A percentile compares a stretch with the other conserved stretches of the same genome.
These are phyloP conservation scores for Dolichoris vasculosae DNA, from an alignment of 1,140 invertebrate species.

Conservation along the genomic window DNA sequence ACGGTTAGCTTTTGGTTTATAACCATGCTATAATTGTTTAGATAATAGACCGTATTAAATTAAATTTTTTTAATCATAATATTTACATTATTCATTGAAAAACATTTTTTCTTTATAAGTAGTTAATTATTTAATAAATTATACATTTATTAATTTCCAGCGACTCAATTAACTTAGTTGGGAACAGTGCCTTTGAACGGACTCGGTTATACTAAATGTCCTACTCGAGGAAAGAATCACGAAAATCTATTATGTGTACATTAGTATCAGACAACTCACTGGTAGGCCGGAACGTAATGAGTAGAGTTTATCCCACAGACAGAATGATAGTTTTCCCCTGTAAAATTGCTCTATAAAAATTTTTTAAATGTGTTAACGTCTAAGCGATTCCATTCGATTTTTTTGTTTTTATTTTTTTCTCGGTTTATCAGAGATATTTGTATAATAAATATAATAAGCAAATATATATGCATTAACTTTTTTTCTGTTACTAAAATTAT, in stretches of 20 bases:
- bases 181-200: slow-evolving; percentile 13
- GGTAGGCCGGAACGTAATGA: neutral
- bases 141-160: slow-evolving; percentile 59
- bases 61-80: neutral
- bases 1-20: no score
- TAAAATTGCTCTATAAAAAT: neutral
- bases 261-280: neutral
- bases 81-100: neutral
- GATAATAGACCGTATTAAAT: no score
- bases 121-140: slow-evolving; percentile 57
- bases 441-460: no score
- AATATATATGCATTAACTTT: no score
- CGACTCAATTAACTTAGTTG: slow-evolving; percentile 33
- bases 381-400: neutral
- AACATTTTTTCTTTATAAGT: neutral
- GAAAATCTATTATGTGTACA: slow-evolving; percentile 49
- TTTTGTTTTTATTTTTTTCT: neutral
- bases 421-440: neutral
- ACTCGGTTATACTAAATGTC: neutral
- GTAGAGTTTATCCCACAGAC: slow-evolving; percentile 23
- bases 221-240: slow-evolving; percentile 33
- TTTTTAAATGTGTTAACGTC: neutral
- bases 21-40: no score
- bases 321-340: neutral
- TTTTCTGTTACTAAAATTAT: no score